A percentile compares a stretch with the other conserved stretches of the same genome.
These are phyloP conservation scores for Megaceryle torquata DNA, from an alignment of 2,113 vertebrate species.

Conservation along the genomic window DNA sequence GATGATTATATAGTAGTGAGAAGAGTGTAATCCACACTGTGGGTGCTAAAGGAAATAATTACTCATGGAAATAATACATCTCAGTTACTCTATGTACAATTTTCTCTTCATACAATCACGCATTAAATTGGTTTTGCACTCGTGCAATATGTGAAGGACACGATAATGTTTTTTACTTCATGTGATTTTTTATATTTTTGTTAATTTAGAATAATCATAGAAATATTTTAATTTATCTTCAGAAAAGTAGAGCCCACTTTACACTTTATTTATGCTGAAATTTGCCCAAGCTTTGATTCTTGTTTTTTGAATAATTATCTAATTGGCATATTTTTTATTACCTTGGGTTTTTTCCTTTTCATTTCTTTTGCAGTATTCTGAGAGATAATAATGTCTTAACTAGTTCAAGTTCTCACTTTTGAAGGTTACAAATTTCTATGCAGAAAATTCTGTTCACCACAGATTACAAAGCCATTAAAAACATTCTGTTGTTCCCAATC, in stretches of 20 bases:
- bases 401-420: background rate
- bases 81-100: background rate
- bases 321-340: background rate
- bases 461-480: background rate
- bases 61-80: background rate
- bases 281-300: background rate
- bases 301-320: background rate
- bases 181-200: background rate
- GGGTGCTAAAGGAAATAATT: background rate
- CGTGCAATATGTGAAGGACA: background rate
- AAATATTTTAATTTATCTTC: background rate
- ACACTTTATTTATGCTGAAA: background rate
- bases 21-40: background rate
- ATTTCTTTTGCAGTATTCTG: background rate
- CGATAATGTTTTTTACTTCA: background rate
- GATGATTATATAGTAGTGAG: background rate
- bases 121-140: background rate
- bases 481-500: background rate
- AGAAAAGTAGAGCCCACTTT: background rate
- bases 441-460: background rate
- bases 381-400: background rate
- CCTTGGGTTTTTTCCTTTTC: background rate
- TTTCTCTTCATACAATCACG: background rate
- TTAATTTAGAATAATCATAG: background rate
- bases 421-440: background rate